Base-by-base conservation (phyloP, 2,888 invertebrate genomes). In the Limenitis camilla region DNA sequence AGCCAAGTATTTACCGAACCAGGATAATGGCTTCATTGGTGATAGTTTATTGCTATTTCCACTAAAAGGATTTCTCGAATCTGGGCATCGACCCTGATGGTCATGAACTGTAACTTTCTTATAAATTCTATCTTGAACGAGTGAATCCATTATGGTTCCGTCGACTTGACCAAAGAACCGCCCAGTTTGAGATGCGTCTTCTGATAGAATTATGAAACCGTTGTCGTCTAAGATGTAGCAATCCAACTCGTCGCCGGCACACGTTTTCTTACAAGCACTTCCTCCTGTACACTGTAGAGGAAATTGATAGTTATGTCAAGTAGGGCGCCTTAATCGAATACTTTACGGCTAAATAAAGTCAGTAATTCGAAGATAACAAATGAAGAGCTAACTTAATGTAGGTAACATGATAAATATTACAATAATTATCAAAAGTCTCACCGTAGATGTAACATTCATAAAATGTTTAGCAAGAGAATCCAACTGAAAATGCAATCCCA, bases 221-320 rank as follows among this genome's bases (percentile, higher is more conserved):
- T 96, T 97, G 80, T 97, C 96, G 73, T 98, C 98, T 51, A 98
- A 85, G 33, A 98, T 93, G 73, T 96, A 98, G 76, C 98, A 98
- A 72, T 97, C 96, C 29, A 96, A 82, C 63, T 95, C 94, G 60
- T 94, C 94, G 7, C 94, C 94, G 10, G 94, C 94, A 68, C 96
- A 96, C 1, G 94, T 95, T 69, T 95, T 94, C 68, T 92, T 93
- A 69, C 95, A 96, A 11, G 82, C 85, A 43, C 89, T 91, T 3
- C 91, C 89, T 50, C 88, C 88, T 11, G 92, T 92, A 69, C 95
- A 95, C 93, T 93, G 72, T 50, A 81, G 83, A 60, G 36, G 56
- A 59, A 65, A 51, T 38, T n/a, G n/a, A n/a, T n/a, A n/a, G n/a
- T n/a, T n/a, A n/a, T n/a, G n/a, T n/a, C n/a, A n/a, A n/a, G n/a